Percentiles rank a stretch among this genome's conserved stretches.
Conservation (phyloP, 2,888 invertebrate species). For the Ophioninae sp. region DNA sequence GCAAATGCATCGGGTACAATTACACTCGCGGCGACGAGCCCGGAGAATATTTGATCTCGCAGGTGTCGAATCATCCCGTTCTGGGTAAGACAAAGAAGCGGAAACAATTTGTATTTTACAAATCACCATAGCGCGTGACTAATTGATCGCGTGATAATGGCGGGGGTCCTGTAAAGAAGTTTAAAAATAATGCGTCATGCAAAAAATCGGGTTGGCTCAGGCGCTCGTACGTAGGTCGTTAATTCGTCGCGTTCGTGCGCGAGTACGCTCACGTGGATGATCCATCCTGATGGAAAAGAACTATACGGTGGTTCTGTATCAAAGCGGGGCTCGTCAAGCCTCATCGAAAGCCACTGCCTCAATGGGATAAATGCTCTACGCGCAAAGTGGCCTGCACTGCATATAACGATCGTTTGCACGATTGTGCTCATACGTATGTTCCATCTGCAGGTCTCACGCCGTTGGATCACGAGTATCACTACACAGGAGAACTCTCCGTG, state of each 20-base stretch:
- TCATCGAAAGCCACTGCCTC: constrained; percentile 65
- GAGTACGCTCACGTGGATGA: not conserved
- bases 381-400: constrained; percentile 74
- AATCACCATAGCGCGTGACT: not conserved
- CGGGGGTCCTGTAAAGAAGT: constrained; percentile 42
- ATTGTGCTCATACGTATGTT: constrained; percentile 48
- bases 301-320: constrained; percentile 27
- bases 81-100: constrained; percentile 71
- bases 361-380: constrained; percentile 73
- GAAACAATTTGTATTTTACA: constrained; percentile 2
- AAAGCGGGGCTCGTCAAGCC: constrained; percentile 55
- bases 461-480: constrained; percentile 90
- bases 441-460: constrained; percentile 85
- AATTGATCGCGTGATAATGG: constrained; percentile 34
- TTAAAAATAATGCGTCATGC: constrained; percentile 56
- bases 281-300: constrained; percentile 46
- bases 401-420: constrained; percentile 66
- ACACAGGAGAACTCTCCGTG: constrained; percentile 87
- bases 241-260: constrained; percentile 27
- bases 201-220: constrained; percentile 56
- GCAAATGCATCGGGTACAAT: constrained; percentile 90
- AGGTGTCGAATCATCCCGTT: constrained; percentile 86
- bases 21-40: constrained; percentile 88
- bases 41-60: constrained; percentile 86
- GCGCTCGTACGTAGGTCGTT: constrained; percentile 10